Percentiles rank a stretch among this genome's conserved stretches.
These are phyloP conservation scores for Neogale vison DNA, from an alignment of 2,113 vertebrate genomes.

Conservation along the genomic window DNA sequence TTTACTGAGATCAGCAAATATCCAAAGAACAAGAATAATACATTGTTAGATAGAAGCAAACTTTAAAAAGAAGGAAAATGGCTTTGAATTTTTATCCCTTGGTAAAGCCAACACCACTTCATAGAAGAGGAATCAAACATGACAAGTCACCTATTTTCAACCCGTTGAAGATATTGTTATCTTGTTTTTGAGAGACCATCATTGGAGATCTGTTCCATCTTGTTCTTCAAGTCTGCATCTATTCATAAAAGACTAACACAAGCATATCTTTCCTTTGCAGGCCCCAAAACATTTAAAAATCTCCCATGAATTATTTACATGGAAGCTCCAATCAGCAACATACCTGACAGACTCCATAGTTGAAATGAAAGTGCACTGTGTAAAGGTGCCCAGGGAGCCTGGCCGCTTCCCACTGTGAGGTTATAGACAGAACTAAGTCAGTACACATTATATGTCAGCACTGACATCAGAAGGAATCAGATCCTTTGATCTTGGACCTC, in stretches of 20 bases:
- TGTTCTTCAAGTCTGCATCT: slow-evolving; percentile 73
- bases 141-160: slow-evolving; percentile 73
- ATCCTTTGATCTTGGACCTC: slow-evolving; percentile 97
- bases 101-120: slow-evolving; percentile 82
- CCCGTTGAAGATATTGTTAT: slow-evolving; percentile 79
- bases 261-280: slow-evolving; percentile 81
- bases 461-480: slow-evolving; percentile 97
- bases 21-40: slow-evolving; percentile 52
- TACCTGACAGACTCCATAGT: slow-evolving; percentile 85
- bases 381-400: slow-evolving; percentile 87
- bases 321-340: slow-evolving; percentile 81
- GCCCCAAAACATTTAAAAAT: slow-evolving; percentile 70
- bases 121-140: slow-evolving; percentile 67
- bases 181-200: slow-evolving; percentile 76
- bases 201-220: slow-evolving; percentile 67
- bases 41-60: slow-evolving; percentile 71
- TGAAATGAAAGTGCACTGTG: slow-evolving; percentile 88
- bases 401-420: slow-evolving; percentile 90
- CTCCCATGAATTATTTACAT: slow-evolving; percentile 88
- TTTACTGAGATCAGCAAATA: slow-evolving; percentile 60
- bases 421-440: slow-evolving; percentile 96
- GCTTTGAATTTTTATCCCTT: slow-evolving; percentile 76
- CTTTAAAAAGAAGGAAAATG: slow-evolving; percentile 58
- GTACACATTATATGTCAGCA: slow-evolving; percentile 95
- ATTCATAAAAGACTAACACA: slow-evolving; percentile 83